phyloP scores from a whole-genome alignment of 2,113 vertebrate species.

The Cercocebus atys region DNA sequence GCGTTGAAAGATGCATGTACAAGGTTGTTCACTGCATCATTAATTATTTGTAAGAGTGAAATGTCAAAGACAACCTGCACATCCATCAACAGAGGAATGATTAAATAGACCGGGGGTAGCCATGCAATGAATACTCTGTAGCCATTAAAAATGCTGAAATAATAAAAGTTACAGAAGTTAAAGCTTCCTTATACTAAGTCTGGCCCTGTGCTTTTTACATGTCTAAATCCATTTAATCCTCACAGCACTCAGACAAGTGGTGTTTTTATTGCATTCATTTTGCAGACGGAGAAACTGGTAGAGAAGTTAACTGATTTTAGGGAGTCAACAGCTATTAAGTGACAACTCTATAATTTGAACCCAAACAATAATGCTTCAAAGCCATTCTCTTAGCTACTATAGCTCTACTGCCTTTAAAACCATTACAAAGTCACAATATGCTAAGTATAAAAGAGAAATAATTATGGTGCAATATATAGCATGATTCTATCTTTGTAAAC shows the following conservation, averaged over 20 bases:
- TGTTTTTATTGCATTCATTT: not conserved
- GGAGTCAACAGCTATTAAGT: not conserved
- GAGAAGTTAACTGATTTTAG: not conserved
- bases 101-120: not conserved
- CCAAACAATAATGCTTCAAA: not conserved
- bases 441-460: not conserved
- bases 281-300: not conserved
- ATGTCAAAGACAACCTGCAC: not conserved
- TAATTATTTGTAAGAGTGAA: not conserved
- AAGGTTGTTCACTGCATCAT: not conserved
- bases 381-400: not conserved
- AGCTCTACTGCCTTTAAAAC: not conserved
- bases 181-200: not conserved
- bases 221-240: not conserved
- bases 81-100: not conserved
- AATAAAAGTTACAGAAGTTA: fast-evolving
- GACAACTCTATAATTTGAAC: not conserved
- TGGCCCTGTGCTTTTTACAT: not conserved
- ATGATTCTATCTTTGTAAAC: not conserved
- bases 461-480: not conserved
- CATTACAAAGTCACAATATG: not conserved
- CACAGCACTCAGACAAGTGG: not conserved
- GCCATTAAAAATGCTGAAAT: not conserved
- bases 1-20: not conserved
- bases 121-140: fast-evolving